Base-by-base conservation (phyloP, 1,140 invertebrate species). In the Drepana arcuata region DNA sequence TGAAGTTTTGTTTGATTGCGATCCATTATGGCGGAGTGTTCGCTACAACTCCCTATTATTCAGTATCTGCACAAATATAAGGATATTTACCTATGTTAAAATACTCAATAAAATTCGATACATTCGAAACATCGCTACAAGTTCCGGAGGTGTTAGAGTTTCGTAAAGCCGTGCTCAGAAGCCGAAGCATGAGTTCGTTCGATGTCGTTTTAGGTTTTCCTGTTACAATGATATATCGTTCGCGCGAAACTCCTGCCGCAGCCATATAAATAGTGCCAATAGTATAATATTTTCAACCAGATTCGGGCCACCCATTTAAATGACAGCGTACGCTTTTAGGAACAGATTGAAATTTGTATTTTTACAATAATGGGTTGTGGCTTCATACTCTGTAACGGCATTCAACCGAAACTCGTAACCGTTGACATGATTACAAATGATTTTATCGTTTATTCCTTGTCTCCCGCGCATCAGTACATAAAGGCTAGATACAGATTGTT, bases 401-500 rank as follows among this genome's bases (percentile, higher is more conserved):
- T 70, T 78, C 59, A 48, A 55, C 67, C 71, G 77, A 81, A 81
- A 81, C 77, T 81, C 73, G 41, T 72, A 57, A 81, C 72, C 66
- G 54, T 67, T 10, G 16, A 11, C 14, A 28, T 37, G 46, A 34
- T 29, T 35, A 24, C 14, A 15, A 28, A 44, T 51, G 49, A n/a
- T n/a, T n/a, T n/a, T n/a, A n/a, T n/a, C n/a, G n/a, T n/a, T n/a
- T n/a, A n/a, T n/a, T n/a, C n/a, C n/a, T n/a, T n/a, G n/a, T n/a
- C n/a, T n/a, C 50, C 61, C 68, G 66, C 63, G 54, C 67, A 42
- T 24, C 61, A 83, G 61, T 84, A 84, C 74, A 84, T 80, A 58
- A 84, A 84, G 36, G 83, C 83, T 55, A 84, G 48, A 57, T 84
- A 84, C 44, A 84, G 43, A 59, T 84, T 84, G 47, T 70, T 83